Evolutionary conservation across 2,113 vertebrate species (phyloP), one percentile per base, ranked within the genome.

Genomic region (Numenius arquata): DNA sequence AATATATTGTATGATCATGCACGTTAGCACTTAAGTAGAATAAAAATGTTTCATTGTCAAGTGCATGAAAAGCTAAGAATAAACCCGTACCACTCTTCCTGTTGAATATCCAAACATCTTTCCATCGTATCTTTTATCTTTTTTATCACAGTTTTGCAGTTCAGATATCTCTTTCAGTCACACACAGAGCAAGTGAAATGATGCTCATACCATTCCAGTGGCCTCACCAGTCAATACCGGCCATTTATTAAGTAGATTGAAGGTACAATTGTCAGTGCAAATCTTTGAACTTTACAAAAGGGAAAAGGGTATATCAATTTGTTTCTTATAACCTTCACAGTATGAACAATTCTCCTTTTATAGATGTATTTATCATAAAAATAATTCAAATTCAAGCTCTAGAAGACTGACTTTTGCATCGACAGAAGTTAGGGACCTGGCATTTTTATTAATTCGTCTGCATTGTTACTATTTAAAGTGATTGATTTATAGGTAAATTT

Each of bases 1-100:
- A 97, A 97, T 97, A 89, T 91, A 97, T 94, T 97, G 96, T 97
- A 97, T 97, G 94, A 97, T 95, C 98, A 97, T 96, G 97, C 97
- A 98, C 93, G 83, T 97, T 97, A 98, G 96, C 96, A 97, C 96
- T 96, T 97, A 97, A 94, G 94, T 92, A 96, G 94, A 98, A 94
- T 85, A 95, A 95, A 96, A 96, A 92, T 79, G 77, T 88, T 97
- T 96, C 89, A 89, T 91, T 95, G 93, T 95, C 94, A 97, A 70
- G 67, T 88, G 88, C 71, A 40, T 59, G 78, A 95, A 95, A 91
- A 93, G 78, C 92, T 63, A 94, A 95, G 90, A 93, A 96, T 96
- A 96, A 95, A 94, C 78, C 87, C 59, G 2, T 47, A 88, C 62
- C 85, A 79, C 74, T 91, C 90, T 82, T 89, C 88, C 93, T 90